phyloP scores from a whole-genome alignment of 2,888 invertebrate species.

The Nemapogon koenigi region DNA sequence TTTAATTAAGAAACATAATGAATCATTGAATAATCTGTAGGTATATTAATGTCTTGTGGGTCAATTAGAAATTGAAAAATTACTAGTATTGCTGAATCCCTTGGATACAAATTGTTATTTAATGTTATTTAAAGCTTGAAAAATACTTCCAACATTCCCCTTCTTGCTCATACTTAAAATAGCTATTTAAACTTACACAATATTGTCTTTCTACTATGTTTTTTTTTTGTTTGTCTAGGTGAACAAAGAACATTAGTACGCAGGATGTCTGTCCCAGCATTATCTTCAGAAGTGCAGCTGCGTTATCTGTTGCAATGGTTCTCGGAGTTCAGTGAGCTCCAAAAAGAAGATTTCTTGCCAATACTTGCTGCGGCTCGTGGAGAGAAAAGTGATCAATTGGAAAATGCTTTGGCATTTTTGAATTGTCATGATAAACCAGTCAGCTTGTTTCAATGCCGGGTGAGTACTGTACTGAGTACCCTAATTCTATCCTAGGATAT shows the following conservation, averaged over 20 bases:
- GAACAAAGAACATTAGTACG: slow-evolving; percentile 30
- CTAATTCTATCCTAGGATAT: too few species aligned
- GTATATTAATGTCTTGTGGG: too few species aligned
- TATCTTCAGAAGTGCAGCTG: slow-evolving; percentile 76
- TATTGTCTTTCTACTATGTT: neutral
- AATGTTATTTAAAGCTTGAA: too few species aligned
- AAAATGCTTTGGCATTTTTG: slow-evolving; percentile 70
- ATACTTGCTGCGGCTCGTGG: slow-evolving; percentile 69
- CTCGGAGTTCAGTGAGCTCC: slow-evolving; percentile 87
- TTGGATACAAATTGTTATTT: too few species aligned
- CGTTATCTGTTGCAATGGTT: slow-evolving; percentile 88
- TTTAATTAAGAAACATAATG: too few species aligned
- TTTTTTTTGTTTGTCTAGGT: slow-evolving; percentile 20
- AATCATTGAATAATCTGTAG: too few species aligned
- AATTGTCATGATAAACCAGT: slow-evolving; percentile 78
- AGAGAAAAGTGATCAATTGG: slow-evolving; percentile 75
- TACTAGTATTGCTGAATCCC: too few species aligned
- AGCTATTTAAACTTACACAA: neutral
- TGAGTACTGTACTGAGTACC: too few species aligned
- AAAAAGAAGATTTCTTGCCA: slow-evolving; percentile 82
- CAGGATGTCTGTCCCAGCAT: slow-evolving; percentile 62
- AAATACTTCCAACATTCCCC: too few species aligned
- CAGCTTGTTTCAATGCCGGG: slow-evolving; percentile 82
- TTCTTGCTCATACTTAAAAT: too few species aligned
- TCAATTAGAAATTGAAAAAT: too few species aligned